These are phyloP conservation scores for Trogon melanurus DNA, from an alignment of 2,113 vertebrate species.

Conservation along the genomic window DNA sequence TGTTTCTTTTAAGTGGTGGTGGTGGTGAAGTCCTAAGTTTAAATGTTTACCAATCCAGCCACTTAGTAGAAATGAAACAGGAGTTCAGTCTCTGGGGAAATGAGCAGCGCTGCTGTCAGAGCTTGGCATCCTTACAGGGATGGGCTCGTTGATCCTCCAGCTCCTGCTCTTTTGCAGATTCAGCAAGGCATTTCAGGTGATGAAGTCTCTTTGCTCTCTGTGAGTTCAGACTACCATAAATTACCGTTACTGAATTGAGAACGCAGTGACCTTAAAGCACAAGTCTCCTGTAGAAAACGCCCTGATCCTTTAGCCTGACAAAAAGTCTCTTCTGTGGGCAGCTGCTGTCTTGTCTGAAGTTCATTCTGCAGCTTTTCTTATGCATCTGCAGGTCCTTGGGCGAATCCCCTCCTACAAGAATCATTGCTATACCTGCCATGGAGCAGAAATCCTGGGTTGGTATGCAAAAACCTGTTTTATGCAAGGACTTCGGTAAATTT, in stretches of 20 bases:
- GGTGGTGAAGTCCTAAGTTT: neutral
- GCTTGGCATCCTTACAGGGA: neutral
- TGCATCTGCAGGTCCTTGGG: neutral
- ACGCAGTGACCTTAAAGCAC: neutral
- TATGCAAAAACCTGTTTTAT: neutral
- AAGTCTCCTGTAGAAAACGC: neutral
- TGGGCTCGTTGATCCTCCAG: fast-evolving
- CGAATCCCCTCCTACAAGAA: too few relatives aligned
- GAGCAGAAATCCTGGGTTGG: neutral
- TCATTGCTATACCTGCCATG: fast-evolving
- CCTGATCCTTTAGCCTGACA: neutral
- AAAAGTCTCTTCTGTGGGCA: neutral
- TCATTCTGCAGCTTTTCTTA: neutral
- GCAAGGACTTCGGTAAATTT: neutral
- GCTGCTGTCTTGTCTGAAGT: neutral
- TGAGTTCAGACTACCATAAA: neutral
- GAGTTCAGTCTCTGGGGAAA: neutral
- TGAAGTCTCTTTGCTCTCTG: neutral
- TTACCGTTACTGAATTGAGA: neutral
- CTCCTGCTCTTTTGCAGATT: fast-evolving
- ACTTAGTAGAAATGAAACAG: neutral
- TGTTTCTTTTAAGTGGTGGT: neutral
- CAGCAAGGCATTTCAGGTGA: neutral
- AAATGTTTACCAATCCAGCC: neutral
- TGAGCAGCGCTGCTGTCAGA: neutral